phyloP scores from a whole-genome alignment of 2,797 vertebrate species.

The Myotis myotis region DNA sequence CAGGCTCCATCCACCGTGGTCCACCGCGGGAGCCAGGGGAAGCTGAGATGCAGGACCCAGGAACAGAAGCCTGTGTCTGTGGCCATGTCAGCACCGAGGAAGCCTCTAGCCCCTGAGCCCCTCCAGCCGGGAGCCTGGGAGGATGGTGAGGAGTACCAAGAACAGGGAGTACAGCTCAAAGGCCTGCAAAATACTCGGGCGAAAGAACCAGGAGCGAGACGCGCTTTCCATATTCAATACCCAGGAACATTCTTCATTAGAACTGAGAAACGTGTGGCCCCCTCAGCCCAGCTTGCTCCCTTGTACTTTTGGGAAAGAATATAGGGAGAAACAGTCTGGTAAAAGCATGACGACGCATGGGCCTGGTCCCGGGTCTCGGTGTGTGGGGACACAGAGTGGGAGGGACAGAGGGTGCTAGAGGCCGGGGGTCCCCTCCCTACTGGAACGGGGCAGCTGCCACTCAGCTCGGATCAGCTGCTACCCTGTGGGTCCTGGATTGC shows the following conservation, averaged over 20 bases:
- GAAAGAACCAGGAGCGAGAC: not conserved
- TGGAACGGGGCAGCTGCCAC: not conserved
- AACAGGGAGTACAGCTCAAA: not conserved
- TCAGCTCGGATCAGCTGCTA: not conserved
- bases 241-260: not conserved
- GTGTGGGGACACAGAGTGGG: not conserved
- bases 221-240: fast-evolving
- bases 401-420: not conserved
- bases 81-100: fast-evolving
- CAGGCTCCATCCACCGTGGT: not conserved
- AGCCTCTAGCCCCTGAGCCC: not conserved
- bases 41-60: not conserved
- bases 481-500: not conserved
- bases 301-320: not conserved
- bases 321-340: not conserved
- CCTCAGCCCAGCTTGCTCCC: not conserved
- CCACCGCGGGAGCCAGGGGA: not conserved
- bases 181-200: not conserved
- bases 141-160: not conserved
- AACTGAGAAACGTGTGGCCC: not conserved
- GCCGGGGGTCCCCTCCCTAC: not conserved
- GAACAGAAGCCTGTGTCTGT: fast-evolving
- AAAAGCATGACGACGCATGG: fast-evolving
- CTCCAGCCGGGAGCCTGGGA: not conserved
- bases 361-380: not conserved